These are phyloP conservation scores for Megaceryle torquata DNA, from an alignment of 2,113 vertebrate species.

Conservation along the genomic window DNA sequence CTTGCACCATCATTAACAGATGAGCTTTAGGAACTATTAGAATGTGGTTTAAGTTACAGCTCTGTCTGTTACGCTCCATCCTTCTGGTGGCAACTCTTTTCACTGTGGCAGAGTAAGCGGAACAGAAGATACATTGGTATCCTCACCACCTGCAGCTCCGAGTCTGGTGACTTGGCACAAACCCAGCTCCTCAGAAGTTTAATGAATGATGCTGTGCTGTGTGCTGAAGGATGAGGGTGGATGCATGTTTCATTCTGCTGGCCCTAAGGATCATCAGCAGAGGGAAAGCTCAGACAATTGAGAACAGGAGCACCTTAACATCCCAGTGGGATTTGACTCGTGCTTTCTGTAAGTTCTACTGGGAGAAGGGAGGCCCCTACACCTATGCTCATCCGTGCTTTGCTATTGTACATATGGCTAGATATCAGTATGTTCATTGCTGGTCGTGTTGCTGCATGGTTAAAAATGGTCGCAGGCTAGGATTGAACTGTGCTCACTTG, in stretches of 20 bases:
- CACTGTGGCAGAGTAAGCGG: background rate
- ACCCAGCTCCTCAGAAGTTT: background rate
- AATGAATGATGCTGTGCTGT: background rate
- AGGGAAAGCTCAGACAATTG: background rate
- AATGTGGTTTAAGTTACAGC: background rate
- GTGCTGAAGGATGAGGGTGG: background rate
- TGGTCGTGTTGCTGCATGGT: background rate
- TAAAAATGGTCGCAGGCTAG: background rate
- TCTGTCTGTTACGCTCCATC: background rate
- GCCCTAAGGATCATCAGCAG: background rate
- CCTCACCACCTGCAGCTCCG: background rate
- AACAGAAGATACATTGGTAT: background rate
- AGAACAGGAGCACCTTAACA: background rate
- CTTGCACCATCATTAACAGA: background rate
- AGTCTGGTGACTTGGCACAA: background rate
- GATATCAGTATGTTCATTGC: background rate
- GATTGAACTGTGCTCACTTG: background rate
- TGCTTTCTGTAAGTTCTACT: background rate
- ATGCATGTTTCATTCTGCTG: background rate
- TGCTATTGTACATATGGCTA: fast-evolving
- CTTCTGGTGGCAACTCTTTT: background rate
- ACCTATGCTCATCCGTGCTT: background rate
- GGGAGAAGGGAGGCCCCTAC: background rate
- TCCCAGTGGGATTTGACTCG: background rate
- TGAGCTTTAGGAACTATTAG: background rate